Percentiles rank a stretch among this genome's conserved stretches.
Conservation (phyloP, 2,113 vertebrate genomes). For the Cyanoliseus patagonus region DNA sequence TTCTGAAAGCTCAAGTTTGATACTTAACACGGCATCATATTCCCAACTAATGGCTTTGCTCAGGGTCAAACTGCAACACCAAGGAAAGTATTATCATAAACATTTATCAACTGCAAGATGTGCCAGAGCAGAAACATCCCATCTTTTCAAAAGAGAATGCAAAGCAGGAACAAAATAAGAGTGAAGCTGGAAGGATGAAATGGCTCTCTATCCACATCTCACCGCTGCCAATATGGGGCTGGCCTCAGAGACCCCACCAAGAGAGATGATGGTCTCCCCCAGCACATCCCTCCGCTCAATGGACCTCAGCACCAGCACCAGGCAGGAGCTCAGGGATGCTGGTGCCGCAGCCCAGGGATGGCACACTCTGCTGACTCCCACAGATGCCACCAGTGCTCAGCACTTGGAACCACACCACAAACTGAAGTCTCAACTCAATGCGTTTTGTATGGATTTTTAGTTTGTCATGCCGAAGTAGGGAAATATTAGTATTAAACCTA, state of each 20-base stretch:
- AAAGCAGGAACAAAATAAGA: not conserved
- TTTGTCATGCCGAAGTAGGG: not conserved
- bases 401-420: not conserved
- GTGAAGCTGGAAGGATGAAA: not conserved
- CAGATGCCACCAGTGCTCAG: not conserved
- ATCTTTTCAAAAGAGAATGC: not conserved
- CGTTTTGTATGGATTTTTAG: not conserved
- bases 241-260: not conserved
- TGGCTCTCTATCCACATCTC: not conserved
- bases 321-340: not conserved
- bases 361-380: not conserved
- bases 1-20: not conserved
- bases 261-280: not conserved
- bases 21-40: not conserved
- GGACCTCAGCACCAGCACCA: not conserved
- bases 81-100: not conserved
- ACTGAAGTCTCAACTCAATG: not conserved
- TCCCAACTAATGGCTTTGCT: not conserved
- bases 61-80: not conserved
- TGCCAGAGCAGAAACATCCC: not conserved
- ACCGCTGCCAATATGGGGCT: rapidly evolving
- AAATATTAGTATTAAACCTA: not conserved
- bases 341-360: not conserved
- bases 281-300: not conserved
- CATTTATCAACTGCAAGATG: not conserved